Conservation (phyloP, 2,888 invertebrate species). For the Fragum fragum region DNA sequence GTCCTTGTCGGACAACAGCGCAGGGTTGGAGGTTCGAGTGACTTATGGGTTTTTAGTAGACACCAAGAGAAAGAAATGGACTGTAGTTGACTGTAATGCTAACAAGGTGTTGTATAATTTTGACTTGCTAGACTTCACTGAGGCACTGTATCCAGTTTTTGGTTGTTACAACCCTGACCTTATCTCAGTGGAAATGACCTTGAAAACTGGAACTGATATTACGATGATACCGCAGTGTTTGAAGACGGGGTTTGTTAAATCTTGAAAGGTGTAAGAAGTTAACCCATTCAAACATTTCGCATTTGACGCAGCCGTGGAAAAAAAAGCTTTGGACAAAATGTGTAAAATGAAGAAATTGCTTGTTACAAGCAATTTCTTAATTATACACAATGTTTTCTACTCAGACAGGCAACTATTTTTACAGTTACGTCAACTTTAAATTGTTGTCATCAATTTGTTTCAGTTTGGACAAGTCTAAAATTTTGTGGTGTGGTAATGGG, state of each 20-base stretch:
- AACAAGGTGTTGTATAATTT: constrained; percentile 71
- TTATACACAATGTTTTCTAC: no score
- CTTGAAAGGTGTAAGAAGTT: no score
- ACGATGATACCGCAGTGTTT: constrained; percentile 69
- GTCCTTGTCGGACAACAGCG: constrained; percentile 67
- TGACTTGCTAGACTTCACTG: constrained; percentile 66
- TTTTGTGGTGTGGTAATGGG: no score
- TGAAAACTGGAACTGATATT: constrained; percentile 72
- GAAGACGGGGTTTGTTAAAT: constrained; percentile 49
- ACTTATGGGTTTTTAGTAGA: constrained; percentile 72
- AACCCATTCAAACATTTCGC: no score
- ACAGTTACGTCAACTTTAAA: no score
- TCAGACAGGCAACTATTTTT: no score
- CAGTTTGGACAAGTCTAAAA: no score
- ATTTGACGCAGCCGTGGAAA: no score
- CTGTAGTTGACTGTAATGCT: constrained; percentile 67
- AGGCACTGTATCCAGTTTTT: constrained; percentile 72
- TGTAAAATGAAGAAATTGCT: no score
- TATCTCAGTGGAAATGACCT: constrained; percentile 72
- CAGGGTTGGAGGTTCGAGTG: constrained; percentile 67
- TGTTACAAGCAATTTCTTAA: no score
- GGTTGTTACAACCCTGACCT: constrained; percentile 75
- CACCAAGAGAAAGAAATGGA: constrained; percentile 69
- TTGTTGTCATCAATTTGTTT: no score
- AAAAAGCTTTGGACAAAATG: no score